Evolutionary conservation across 2,888 invertebrate genomes (phyloP), one percentile per base, ranked within the genome.

Genomic region (Cryptocephalus primarius): DNA sequence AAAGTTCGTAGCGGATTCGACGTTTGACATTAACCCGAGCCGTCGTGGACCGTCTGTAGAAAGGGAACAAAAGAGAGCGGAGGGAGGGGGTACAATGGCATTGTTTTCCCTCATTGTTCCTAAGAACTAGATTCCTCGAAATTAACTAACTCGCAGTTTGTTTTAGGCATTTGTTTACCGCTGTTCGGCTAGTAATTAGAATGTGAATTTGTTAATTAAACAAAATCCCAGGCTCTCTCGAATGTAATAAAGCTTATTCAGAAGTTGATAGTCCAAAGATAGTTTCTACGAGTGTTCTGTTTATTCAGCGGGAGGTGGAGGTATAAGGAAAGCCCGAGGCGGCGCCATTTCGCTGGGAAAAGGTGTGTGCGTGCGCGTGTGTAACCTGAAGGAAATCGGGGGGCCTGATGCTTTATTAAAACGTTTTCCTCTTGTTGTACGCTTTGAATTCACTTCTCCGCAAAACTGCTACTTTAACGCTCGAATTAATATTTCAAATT

Each of bases 191-290:
- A 55, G 58, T 59, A 62, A 60, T 62, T 60, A 60, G 58, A 60
- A 60, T 59, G 58, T 60, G 60, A 58, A 60, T 55, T 57, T 57
- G 60, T 59, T 60, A 60, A 61, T 62, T 62, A 61, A 59, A 60
- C 59, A 58, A 59, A 61, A 60, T 62, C 46, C 44, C 36, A 2
- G 11, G 36, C 12, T 36, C 36, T 36, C 36, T 57, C 56, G 50
- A 46, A 42, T 49, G 44, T 41, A 48, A 48, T 48, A 48, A 48
- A 48, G 46, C 44, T 42, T 41, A 42, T 45, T 43, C 46, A 32
- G 13, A 43, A 46, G 43, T 48, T 48, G 40, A 48, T 46, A 48
- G 45, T 46, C 48, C 40, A 43, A 36, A 22, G 34, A 14, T n/a
- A 48, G 46, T 43, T 40, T 39, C 36, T 10, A 36, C 12, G 36